Percentiles rank a stretch among this genome's conserved stretches.
Evolutionary conservation across 2,888 invertebrate species (phyloP).

Genomic region (Diarsia dahlii): DNA sequence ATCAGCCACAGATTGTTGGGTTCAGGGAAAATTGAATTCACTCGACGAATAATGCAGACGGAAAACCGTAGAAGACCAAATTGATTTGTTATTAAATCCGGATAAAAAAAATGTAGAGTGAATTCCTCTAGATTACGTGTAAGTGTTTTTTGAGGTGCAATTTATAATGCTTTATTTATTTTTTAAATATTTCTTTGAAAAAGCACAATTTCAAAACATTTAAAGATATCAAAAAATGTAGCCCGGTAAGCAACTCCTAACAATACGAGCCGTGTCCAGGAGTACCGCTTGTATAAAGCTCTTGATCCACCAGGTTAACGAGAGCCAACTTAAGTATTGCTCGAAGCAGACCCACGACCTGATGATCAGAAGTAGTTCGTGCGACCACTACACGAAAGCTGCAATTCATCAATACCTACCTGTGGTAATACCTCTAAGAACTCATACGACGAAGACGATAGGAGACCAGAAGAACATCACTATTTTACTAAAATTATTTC

Average conservation of each 20-base stretch:
- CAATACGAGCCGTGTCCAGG: too few relatives aligned
- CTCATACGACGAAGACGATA: not conserved
- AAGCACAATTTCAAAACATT: too few relatives aligned
- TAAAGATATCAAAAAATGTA: too few relatives aligned
- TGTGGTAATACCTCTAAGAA: not conserved
- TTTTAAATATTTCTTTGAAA: too few relatives aligned
- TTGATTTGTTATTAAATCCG: slow-evolving; percentile 10
- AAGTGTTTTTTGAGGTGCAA: not conserved
- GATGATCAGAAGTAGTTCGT: not conserved
- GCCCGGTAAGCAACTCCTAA: too few relatives aligned
- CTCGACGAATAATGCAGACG: slow-evolving; percentile 22
- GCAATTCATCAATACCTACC: not conserved
- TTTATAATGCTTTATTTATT: too few relatives aligned
- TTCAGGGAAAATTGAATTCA: slow-evolving; percentile 46
- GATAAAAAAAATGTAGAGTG: not conserved
- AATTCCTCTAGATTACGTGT: not conserved
- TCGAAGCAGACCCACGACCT: not conserved
- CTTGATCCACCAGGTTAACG: too few relatives aligned
- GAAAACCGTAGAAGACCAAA: slow-evolving; percentile 13
- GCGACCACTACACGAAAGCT: not conserved
- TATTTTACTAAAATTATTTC: not conserved
- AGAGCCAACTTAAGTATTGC: too few relatives aligned
- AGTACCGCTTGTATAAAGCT: too few relatives aligned
- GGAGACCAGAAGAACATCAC: not conserved
- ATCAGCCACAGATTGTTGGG: slow-evolving; percentile 6